phyloP scores from a whole-genome alignment of 2,888 invertebrate species.

The Troides oblongomaculatus region DNA sequence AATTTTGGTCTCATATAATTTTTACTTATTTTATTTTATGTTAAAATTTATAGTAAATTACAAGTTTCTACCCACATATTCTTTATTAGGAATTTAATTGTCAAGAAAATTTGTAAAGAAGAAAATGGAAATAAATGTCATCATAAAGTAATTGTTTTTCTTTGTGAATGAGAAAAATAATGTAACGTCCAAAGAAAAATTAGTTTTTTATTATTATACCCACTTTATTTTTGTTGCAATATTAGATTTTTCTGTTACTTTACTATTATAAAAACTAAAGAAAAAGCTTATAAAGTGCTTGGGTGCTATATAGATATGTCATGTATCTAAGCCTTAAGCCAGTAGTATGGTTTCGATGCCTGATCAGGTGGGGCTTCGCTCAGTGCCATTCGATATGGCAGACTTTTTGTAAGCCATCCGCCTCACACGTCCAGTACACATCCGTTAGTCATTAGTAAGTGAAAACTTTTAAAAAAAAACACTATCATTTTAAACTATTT shows the following conservation, averaged over 20 bases:
- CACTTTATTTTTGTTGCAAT: background rate
- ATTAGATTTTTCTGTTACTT: background rate
- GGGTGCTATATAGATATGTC: background rate
- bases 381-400: slow-evolving; percentile 39
- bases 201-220: background rate
- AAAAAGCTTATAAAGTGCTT: slow-evolving; percentile 7
- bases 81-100: no score
- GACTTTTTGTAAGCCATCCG: slow-evolving; percentile 35
- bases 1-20: background rate
- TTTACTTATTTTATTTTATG: background rate
- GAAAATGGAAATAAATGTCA: no score
- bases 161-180: no score
- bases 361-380: slow-evolving; percentile 50
- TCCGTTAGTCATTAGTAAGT: slow-evolving; percentile 4
- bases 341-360: slow-evolving; percentile 67
- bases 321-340: slow-evolving; percentile 47
- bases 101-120: no score
- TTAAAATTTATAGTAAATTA: background rate
- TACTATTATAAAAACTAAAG: background rate
- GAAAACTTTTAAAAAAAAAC: background rate
- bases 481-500: background rate
- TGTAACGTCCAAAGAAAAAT: background rate
- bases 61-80: no score
- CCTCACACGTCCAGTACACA: slow-evolving; percentile 42
- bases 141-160: no score